Evolutionary conservation across 2,113 vertebrate genomes (phyloP), one percentile per base, ranked within the genome.

Genomic region (Corydoras maculifer): DNA sequence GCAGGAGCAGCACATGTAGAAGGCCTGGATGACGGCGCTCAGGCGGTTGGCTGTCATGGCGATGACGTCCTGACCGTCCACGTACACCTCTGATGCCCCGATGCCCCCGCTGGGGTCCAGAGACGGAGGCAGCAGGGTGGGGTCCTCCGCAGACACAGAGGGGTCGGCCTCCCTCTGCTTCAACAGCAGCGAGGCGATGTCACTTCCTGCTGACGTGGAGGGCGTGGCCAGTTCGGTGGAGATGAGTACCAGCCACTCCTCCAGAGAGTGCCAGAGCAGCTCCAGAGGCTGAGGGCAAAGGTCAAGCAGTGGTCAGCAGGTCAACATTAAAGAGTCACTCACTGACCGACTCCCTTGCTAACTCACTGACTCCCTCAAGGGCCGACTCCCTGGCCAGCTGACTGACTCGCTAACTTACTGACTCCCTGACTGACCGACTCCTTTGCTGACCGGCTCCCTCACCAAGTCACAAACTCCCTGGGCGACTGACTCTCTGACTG

Each of bases 1-100:
- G 85, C 94, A 98, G 73, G 96, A 98, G 75, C 95, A 99, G 89
- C 94, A 94, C 93, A 98, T 92, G 78, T 99, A 99, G 85, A 98
- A 99, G 13, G 94, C 95, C 82, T 98, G 97, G 84, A 98, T 99
- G 80, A 99, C 97, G 74, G 97, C 94, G 68, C 97, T 99, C 70
- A 99, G 91, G 8, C 97, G 92, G 82, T 88, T 97, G 75, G 97
- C 95, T 71, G 96, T 99, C 94, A 98, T 94, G 74, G 96, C 93
- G 84, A 99, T 95, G 81, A 99, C 95, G 74, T 98, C 97, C 86
- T 98, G 94, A 73, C 93, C 91, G 43, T 96, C 94, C 57, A 82
- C 84, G 65, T 85, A 93, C 61, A 84, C 86, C 80, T 96, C 93
- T 13, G 88, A 86, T 25, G 88, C 88, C 65, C 91, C 90, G 3